Conservation (phyloP, 2,888 invertebrate species). For the Blera fallax region DNA sequence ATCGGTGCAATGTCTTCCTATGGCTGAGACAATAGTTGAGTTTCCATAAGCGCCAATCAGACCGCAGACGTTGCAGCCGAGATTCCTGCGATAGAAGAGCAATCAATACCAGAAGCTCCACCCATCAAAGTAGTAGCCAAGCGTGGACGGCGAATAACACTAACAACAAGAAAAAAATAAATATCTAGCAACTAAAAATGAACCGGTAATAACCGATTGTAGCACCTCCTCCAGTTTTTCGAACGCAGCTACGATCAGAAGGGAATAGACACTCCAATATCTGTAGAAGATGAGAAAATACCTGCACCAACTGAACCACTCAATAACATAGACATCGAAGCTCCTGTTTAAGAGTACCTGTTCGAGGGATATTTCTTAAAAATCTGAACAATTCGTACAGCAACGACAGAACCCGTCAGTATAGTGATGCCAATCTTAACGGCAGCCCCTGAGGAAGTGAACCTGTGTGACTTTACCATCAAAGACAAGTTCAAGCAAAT, state of each 20-base stretch:
- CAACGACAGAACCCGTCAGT: slow-evolving; percentile 49
- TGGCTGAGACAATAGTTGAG: slow-evolving; percentile 1
- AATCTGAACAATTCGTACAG: slow-evolving; percentile 74
- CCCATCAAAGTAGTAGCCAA: slow-evolving; percentile 73
- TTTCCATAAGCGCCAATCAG: background rate
- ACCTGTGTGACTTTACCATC: slow-evolving; percentile 79
- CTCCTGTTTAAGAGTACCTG: slow-evolving; percentile 49
- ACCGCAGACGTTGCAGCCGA: background rate
- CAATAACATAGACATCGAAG: slow-evolving; percentile 37
- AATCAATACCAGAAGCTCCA: slow-evolving; percentile 43
- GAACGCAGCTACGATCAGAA: slow-evolving; percentile 80
- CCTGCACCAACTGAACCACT: slow-evolving; percentile 11
- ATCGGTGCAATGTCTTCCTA: background rate
- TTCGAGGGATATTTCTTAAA: slow-evolving; percentile 44
- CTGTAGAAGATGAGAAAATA: slow-evolving; percentile 58
- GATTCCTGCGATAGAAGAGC: slow-evolving; percentile 35
- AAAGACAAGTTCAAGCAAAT: slow-evolving; percentile 81
- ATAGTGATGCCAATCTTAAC: slow-evolving; percentile 64
- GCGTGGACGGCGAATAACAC: slow-evolving; percentile 78
- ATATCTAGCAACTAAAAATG: slow-evolving; percentile 34
- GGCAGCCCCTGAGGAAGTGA: slow-evolving; percentile 73
- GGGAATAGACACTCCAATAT: slow-evolving; percentile 77
- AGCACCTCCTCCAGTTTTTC: slow-evolving; percentile 61
- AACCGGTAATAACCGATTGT: slow-evolving; percentile 23
- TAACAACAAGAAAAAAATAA: slow-evolving; percentile 76